Evolutionary conservation across 2,113 vertebrate genomes (phyloP).

Genomic region (Tachysurus vachellii): DNA sequence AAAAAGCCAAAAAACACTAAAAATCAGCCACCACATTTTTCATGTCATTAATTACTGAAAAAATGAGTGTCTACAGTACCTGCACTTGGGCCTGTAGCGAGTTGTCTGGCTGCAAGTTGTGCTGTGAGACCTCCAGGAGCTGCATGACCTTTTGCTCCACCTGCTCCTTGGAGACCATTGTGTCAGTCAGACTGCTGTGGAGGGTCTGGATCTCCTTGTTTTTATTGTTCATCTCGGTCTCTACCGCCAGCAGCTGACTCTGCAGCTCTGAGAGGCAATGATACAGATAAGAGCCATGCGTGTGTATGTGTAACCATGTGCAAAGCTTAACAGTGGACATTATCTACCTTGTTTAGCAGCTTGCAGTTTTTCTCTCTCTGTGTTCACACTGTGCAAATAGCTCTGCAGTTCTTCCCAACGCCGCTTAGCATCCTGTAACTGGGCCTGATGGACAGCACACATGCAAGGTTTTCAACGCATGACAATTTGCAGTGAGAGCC

Average conservation of each 20-base stretch:
- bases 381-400: constrained; percentile 85
- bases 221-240: constrained; percentile 78
- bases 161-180: constrained; percentile 89
- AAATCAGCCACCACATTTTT: constrained; percentile 34
- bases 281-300: background rate
- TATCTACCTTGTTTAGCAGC: constrained; percentile 79
- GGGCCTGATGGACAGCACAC: constrained; percentile 70
- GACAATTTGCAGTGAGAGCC: background rate
- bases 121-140: constrained; percentile 87
- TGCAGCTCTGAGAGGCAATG: constrained; percentile 80
- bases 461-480: background rate
- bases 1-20: constrained; percentile 37
- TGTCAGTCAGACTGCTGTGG: constrained; percentile 89
- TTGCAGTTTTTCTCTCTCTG: constrained; percentile 84
- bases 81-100: constrained; percentile 80
- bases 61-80: constrained; percentile 52
- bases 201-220: constrained; percentile 90
- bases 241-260: constrained; percentile 83
- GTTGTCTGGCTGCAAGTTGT: constrained; percentile 81
- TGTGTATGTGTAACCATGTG: background rate
- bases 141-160: constrained; percentile 90
- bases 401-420: constrained; percentile 93
- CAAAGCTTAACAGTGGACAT: background rate
- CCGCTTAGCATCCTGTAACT: constrained; percentile 89
- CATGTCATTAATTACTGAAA: background rate